Evolutionary conservation across 1,140 invertebrate genomes (phyloP).

Genomic region (Zelostemma sp.): DNA sequence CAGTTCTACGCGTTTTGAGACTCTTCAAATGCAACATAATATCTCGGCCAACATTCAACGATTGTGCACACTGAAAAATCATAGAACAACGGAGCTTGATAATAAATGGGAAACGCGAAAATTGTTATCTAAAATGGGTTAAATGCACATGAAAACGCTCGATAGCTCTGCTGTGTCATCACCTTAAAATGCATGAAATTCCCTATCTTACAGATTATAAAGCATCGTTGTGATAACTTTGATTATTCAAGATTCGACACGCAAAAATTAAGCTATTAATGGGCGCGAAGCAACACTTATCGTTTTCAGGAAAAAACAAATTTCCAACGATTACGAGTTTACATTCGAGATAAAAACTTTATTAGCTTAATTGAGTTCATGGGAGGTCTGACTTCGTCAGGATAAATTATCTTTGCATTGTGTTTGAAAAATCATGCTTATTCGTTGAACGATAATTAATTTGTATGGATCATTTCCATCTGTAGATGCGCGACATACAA

Average conservation of each 20-base stretch:
- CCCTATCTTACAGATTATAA: not conserved
- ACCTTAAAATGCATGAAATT: not conserved
- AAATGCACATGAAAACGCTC: not conserved
- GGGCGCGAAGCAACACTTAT: not conserved
- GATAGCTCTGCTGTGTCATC: not conserved
- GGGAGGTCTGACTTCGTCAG: not conserved
- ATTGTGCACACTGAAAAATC: not conserved
- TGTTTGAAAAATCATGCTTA: too few relatives aligned
- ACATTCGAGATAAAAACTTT: not conserved
- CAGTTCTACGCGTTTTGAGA: too few relatives aligned
- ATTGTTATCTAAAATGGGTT: not conserved
- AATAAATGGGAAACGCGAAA: not conserved
- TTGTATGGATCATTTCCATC: too few relatives aligned
- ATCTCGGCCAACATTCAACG: not conserved
- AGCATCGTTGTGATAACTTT: not conserved
- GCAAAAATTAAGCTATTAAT: constrained; percentile 3
- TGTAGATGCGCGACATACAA: too few relatives aligned
- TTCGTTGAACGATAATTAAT: too few relatives aligned
- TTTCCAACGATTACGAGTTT: not conserved
- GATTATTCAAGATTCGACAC: not conserved
- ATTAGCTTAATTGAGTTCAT: not conserved
- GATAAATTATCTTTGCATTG: too few relatives aligned
- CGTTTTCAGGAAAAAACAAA: not conserved
- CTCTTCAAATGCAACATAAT: not conserved
- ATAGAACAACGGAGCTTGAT: not conserved